Evolutionary conservation across 2,888 invertebrate species (phyloP).

Genomic region (Notodonta dromedarius): DNA sequence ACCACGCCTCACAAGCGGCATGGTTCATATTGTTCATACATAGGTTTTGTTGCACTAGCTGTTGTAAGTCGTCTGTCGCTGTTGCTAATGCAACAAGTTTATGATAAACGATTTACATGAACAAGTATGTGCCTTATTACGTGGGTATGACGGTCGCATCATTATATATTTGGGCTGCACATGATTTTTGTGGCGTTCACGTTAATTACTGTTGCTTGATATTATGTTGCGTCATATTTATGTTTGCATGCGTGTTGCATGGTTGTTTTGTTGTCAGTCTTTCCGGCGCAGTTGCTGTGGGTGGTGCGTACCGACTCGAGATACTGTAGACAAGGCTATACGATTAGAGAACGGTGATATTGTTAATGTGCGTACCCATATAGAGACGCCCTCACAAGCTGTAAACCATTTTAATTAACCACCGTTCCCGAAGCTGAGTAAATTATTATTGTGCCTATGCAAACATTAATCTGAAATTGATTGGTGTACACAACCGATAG

Average conservation of each 20-base stretch:
- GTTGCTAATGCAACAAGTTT: no score
- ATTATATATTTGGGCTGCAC: neutral
- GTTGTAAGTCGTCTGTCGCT: no score
- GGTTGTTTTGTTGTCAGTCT: conserved; percentile 75
- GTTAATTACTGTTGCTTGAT: conserved; percentile 10
- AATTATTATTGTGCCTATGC: neutral
- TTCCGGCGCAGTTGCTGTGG: conserved; percentile 74
- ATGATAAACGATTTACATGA: no score
- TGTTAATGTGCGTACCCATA: conserved; percentile 68
- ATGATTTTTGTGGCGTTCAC: neutral
- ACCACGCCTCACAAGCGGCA: no score
- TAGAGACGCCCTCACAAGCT: conserved; percentile 3
- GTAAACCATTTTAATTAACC: conserved; percentile 10
- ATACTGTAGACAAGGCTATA: conserved; percentile 63
- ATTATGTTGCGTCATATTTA: conserved; percentile 48
- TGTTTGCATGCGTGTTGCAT: conserved; percentile 73
- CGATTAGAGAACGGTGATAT: conserved; percentile 58
- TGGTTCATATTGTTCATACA: neutral
- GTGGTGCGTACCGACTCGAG: conserved; percentile 67
- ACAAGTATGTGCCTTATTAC: neutral
- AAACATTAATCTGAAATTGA: no score
- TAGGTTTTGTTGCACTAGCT: neutral
- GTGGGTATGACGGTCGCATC: neutral
- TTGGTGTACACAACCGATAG: no score
- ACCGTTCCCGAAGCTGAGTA: conserved; percentile 24